These are phyloP conservation scores for Oostethus manadensis DNA, from an alignment of 2,113 vertebrate species.

Conservation along the genomic window DNA sequence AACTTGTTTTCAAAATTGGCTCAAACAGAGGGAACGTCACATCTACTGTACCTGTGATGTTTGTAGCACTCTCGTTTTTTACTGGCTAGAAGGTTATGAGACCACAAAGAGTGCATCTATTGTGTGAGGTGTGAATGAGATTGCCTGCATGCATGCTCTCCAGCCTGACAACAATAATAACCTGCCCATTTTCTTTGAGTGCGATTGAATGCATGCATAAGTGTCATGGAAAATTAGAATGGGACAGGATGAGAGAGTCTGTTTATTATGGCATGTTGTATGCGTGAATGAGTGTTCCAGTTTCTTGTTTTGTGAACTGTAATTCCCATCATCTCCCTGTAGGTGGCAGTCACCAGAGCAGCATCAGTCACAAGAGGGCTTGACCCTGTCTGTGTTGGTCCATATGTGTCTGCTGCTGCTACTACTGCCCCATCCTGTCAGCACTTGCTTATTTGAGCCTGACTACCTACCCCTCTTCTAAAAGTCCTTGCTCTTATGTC, in stretches of 20 bases:
- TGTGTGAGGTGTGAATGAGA: constrained; percentile 37
- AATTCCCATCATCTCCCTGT: constrained; percentile 56
- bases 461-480: constrained; percentile 41
- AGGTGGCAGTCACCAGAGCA: constrained; percentile 69
- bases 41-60: background rate
- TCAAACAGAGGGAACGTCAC: constrained; percentile 6
- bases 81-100: constrained; percentile 11
- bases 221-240: constrained; percentile 15
- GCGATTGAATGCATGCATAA: constrained; percentile 53
- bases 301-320: constrained; percentile 42
- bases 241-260: constrained; percentile 18
- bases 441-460: constrained; percentile 68
- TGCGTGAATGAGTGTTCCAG: constrained; percentile 48
- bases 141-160: constrained; percentile 70
- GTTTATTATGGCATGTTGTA: constrained; percentile 43
- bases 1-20: constrained; percentile 16
- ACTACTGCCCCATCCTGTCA: constrained; percentile 55
- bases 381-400: constrained; percentile 14
- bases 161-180: constrained; percentile 57
- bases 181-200: constrained; percentile 47
- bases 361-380: constrained; percentile 55
- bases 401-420: constrained; percentile 61
- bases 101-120: constrained; percentile 6
- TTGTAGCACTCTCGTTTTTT: constrained; percentile 7
- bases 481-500: constrained; percentile 49